Evolutionary conservation across 1,140 invertebrate genomes (phyloP), one percentile per base, ranked within the genome.

Genomic region (Drosophila nigrodunni): DNA sequence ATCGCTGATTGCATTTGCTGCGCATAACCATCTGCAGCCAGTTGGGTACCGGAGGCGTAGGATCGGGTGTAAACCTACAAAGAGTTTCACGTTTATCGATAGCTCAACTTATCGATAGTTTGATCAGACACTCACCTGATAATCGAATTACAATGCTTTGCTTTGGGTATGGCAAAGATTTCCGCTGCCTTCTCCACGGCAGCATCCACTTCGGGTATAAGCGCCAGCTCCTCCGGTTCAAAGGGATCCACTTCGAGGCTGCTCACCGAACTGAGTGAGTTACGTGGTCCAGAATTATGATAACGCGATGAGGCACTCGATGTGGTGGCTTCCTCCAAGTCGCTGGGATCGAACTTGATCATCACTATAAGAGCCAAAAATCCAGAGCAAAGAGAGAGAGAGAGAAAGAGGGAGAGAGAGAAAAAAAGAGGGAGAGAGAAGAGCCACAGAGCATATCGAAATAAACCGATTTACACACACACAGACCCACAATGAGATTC

Each of bases 11-110:
- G 69, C 89, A 87, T 82, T 92, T 92, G 66, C 88, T 92, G 49
- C 86, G 89, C 88, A 92, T 91, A 9, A 93, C 92, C 74, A 92
- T 74, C 59, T 93, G 92, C 75, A 93, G 66, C 92, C 92, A 93
- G 64, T 92, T 92, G 52, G 92, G 92, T 15, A 91, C 76, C 9
- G 82, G 74, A n/a, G 91, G 74, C 9, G 82, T 78, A 15, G 82
- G 77, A 75, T 92, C 91, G 18, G 91, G 91, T 9, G 91, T 92
- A 39, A 77, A 92, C 78, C 91, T 92, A 37, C 2, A 13, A 13
- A 52, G 7, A 3, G 25, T 30, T 30, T 30, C 5, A 9, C 35
- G 59, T 41, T 21, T 43, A 41, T 13, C 41, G 49, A 21, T 41
- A 35, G 7, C 10, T 18, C n/a, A 5, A 30, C 10, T 25, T 30